A percentile compares a stretch with the other conserved stretches of the same genome.
phyloP scores from a whole-genome alignment of 2,113 vertebrate species.

The Otis tarda region DNA sequence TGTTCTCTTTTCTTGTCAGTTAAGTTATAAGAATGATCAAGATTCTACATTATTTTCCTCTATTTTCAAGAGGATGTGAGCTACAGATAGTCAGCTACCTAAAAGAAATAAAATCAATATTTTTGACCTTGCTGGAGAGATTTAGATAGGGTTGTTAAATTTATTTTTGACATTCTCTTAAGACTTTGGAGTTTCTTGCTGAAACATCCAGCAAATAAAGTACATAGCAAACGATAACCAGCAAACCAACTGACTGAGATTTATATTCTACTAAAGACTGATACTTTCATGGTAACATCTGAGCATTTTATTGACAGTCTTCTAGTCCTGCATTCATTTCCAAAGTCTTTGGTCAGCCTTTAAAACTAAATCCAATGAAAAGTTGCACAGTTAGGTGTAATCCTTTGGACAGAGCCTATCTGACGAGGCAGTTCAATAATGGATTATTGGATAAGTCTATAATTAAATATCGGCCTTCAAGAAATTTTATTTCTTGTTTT shows the following conservation, averaged over 20 bases:
- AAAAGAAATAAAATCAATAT: neutral
- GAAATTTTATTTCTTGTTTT: constrained; percentile 42
- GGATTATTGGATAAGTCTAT: constrained; percentile 38
- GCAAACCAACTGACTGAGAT: neutral
- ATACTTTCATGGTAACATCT: neutral
- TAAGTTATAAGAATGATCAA: neutral
- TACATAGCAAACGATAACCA: neutral
- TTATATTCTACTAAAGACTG: neutral
- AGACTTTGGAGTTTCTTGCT: neutral
- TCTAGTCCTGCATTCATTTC: neutral
- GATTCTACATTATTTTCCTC: neutral
- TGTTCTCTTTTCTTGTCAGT: neutral
- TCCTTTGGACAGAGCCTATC: constrained; percentile 1
- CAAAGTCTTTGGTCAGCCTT: neutral
- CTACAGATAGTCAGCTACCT: neutral
- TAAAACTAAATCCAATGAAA: constrained; percentile 42
- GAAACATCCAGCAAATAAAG: neutral
- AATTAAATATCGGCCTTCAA: constrained; percentile 19
- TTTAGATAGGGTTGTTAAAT: neutral
- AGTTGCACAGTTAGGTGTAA: constrained; percentile 25
- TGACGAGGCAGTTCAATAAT: neutral
- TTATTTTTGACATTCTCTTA: neutral
- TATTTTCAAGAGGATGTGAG: neutral
- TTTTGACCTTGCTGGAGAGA: neutral
- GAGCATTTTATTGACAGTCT: neutral